Percentiles rank a stretch among this genome's conserved stretches.
Evolutionary conservation across 2,797 vertebrate genomes (phyloP).

Genomic region (Acanthopagrus latus): DNA sequence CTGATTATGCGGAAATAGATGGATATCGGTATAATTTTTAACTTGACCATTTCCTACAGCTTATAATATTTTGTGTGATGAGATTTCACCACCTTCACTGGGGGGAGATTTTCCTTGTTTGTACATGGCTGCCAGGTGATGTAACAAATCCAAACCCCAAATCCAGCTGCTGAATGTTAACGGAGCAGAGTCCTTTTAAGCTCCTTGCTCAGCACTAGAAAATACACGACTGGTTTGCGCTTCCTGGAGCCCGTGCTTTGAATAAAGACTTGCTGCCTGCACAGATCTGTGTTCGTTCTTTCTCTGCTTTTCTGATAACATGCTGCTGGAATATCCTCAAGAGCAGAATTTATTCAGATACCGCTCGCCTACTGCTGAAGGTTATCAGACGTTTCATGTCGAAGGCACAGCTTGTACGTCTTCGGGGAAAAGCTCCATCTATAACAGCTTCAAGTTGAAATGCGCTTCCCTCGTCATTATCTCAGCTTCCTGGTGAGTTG

Average conservation of each 20-base stretch:
- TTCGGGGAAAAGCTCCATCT: neutral
- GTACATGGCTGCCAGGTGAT: neutral
- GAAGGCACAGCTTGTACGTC: neutral
- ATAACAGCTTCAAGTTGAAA: neutral
- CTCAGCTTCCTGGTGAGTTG: slow-evolving; percentile 13
- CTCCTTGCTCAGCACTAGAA: neutral
- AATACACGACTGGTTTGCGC: slow-evolving; percentile 11
- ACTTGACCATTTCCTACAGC: neutral
- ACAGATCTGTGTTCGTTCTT: slow-evolving; percentile 22
- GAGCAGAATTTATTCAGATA: slow-evolving; percentile 19
- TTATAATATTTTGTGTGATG: neutral
- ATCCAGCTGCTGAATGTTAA: slow-evolving; percentile 12
- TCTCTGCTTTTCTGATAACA: slow-evolving; percentile 26
- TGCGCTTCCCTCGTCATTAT: slow-evolving; percentile 1
- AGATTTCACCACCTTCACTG: neutral
- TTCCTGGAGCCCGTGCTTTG: slow-evolving; percentile 7
- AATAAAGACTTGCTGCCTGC: slow-evolving; percentile 13
- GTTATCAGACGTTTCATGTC: slow-evolving; percentile 27
- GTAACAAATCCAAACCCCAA: slow-evolving; percentile 7
- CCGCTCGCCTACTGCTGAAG: neutral
- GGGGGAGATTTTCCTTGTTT: neutral
- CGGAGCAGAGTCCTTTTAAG: neutral
- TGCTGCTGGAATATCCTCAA: slow-evolving; percentile 18
- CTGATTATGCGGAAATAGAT: neutral
- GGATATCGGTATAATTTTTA: neutral